Evolutionary conservation across 2,888 invertebrate species (phyloP).

Genomic region (Ditylenchus weischeri): DNA sequence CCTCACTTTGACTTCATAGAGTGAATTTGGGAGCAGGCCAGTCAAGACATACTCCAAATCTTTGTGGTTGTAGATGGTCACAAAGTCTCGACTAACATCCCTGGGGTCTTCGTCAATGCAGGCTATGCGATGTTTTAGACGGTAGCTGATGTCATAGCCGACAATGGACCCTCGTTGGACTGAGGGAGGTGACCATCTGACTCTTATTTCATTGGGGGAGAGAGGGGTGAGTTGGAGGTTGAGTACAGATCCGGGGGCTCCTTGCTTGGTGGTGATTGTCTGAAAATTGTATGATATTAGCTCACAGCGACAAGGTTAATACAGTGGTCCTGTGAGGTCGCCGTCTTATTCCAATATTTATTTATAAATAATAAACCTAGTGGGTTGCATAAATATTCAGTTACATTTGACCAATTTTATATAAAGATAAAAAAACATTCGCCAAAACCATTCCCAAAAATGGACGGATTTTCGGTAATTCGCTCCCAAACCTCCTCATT

Average conservation of each 20-base stretch:
- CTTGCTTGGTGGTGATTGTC: conserved; percentile 48
- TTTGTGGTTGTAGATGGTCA: conserved; percentile 59
- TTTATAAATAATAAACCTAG: too few species aligned
- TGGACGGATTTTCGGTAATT: too few species aligned
- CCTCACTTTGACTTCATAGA: conserved; percentile 57
- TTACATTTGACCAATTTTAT: too few species aligned
- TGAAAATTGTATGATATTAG: too few species aligned
- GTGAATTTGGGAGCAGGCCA: conserved; percentile 57
- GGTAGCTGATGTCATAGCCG: conserved; percentile 59
- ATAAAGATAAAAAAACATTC: too few species aligned
- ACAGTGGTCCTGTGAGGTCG: too few species aligned
- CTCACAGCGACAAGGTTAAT: too few species aligned
- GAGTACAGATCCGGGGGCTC: conserved; percentile 56
- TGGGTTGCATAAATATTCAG: too few species aligned
- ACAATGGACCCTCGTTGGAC: conserved; percentile 55
- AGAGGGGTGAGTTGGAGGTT: conserved; percentile 45
- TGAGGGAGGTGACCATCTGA: conserved; percentile 55
- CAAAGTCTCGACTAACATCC: conserved; percentile 57
- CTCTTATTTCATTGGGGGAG: conserved; percentile 51
- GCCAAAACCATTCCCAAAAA: too few species aligned
- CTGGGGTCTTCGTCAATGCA: conserved; percentile 58
- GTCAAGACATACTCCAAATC: conserved; percentile 57
- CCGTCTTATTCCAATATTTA: too few species aligned
- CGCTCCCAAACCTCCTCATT: too few species aligned
- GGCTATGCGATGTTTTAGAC: conserved; percentile 57